Conservation (phyloP, 92 coral and sea anemone genomes). For the Epizoanthus scotinus region DNA sequence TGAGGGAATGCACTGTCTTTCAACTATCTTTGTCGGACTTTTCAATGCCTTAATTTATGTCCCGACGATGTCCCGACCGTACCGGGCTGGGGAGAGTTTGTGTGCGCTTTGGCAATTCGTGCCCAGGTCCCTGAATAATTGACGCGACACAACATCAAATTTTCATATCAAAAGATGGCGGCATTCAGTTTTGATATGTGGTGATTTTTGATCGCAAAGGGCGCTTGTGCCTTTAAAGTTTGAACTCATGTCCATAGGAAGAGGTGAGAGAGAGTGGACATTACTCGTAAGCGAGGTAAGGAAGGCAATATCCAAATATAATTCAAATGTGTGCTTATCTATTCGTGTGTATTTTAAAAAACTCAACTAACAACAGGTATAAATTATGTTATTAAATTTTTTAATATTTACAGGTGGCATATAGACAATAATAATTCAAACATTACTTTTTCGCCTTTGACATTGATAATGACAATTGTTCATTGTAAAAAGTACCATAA, state of each 20-base stretch:
- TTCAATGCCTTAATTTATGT: too few relatives aligned
- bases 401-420: neutral
- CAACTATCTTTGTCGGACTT: too few relatives aligned
- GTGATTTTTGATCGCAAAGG: slow-evolving; percentile 30
- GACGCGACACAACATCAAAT: neutral
- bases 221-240: slow-evolving; percentile 25
- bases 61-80: too few relatives aligned
- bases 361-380: too few relatives aligned
- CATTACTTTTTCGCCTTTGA: neutral
- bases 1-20: too few relatives aligned
- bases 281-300: slow-evolving; percentile 93
- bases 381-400: neutral
- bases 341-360: neutral
- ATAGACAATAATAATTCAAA: slow-evolving; percentile 2
- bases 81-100: too few relatives aligned
- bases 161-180: slow-evolving; percentile 38
- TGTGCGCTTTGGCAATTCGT: neutral
- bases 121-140: neutral
- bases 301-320: neutral
- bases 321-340: neutral
- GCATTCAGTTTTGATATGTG: neutral
- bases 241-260: slow-evolving; percentile 80
- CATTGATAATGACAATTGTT: too few relatives aligned
- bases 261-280: slow-evolving; percentile 97
- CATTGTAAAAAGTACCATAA: too few relatives aligned